Base-by-base conservation (phyloP, 2,888 invertebrate species). In the Oligia strigilis region DNA sequence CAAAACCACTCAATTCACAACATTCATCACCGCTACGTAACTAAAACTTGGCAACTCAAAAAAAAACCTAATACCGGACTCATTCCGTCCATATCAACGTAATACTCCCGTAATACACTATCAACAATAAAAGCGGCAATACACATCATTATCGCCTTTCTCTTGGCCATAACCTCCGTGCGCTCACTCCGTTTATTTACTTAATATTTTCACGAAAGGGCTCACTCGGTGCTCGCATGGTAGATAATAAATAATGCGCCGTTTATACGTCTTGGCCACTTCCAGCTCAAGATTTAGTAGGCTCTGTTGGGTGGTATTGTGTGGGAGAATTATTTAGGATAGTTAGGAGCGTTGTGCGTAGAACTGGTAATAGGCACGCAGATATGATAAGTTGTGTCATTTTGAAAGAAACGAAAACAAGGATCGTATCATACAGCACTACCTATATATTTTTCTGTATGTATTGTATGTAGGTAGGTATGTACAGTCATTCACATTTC, bases 151-250 rank as follows among this genome's bases (percentile, higher is more conserved):
- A 87, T 86, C 80, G 84, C 85, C 77, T 79, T 77, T 86, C 88
- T 88, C 72, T 72, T 92, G 82, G 92, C 94, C 89, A 76, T 87
- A 90, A 83, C 55, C 40, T 75, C 79, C 80, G 84, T 87, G 90
- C 87, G 87, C 91, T 87, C 90, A 89, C 89, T 88, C 82, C 87
- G 90, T 89, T 92, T 94, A 94, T 95, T 95, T 95, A 93, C 92
- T 93, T 95, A 94, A 95, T 95, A 95, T 94, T 94, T 94, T 93
- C 93, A 91, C 90, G 90, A 94, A 95, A 94, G 93, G 93, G 92
- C 93, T 92, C 92, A 90, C 92, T 92, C 88, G 91, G 58, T 66
- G 46, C 93, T 93, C 94, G 92, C 93, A 95, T 94, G 93, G 94
- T 93, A 93, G 92, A 95, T 95, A 94, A 94, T 94, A 95, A 94